These are phyloP conservation scores for Acropternis orthonyx DNA, from an alignment of 2,797 vertebrate genomes.

Conservation along the genomic window DNA sequence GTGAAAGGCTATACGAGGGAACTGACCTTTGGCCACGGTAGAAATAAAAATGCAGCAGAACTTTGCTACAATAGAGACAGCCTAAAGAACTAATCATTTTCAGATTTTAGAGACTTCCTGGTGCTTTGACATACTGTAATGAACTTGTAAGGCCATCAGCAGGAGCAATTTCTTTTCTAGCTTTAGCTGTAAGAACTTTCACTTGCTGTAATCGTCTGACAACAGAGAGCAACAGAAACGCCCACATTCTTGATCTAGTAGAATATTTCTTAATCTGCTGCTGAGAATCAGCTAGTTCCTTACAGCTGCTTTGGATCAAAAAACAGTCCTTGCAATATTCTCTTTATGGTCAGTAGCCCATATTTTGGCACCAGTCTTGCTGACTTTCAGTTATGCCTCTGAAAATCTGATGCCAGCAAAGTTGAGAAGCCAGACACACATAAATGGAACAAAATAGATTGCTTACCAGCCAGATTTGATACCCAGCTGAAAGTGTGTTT, in stretches of 20 bases:
- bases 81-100: not conserved
- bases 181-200: not conserved
- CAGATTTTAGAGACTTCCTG: not conserved
- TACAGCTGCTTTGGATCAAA: not conserved
- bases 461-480: not conserved
- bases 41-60: not conserved
- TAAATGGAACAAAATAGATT: not conserved
- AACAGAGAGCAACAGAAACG: not conserved
- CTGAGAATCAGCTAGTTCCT: not conserved
- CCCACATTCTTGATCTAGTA: not conserved
- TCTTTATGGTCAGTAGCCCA: not conserved
- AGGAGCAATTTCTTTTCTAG: not conserved
- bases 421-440: not conserved
- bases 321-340: not conserved
- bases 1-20: not conserved
- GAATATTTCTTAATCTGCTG: not conserved
- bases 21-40: not conserved
- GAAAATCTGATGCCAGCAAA: not conserved
- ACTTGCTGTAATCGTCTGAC: not conserved
- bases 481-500: not conserved
- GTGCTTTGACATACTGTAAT: not conserved
- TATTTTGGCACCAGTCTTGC: not conserved
- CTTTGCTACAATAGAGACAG: not conserved
- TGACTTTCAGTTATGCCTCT: not conserved
- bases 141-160: not conserved